phyloP scores from a whole-genome alignment of 2,888 invertebrate species.

The Himalopsyche tibetana region DNA sequence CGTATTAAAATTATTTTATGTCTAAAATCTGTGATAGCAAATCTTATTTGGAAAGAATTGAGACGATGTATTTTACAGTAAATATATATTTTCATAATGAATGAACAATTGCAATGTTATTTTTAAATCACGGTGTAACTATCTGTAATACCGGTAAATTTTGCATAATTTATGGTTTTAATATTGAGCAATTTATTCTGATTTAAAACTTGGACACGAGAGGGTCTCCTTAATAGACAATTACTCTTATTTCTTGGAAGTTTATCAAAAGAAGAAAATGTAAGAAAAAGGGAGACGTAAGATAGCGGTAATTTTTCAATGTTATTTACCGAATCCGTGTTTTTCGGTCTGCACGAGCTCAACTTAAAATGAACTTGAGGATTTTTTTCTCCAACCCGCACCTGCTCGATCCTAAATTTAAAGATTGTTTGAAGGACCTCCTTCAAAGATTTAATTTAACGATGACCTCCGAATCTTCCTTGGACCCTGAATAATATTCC shows the following conservation, averaged over 20 bases:
- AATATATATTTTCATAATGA: no score
- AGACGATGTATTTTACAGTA: no score
- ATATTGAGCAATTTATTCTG: constrained; percentile 41
- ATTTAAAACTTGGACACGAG: constrained; percentile 42
- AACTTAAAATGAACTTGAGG: constrained; percentile 4
- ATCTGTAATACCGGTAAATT: constrained; percentile 27
- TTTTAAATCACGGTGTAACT: constrained; percentile 19
- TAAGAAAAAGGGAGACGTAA: constrained; percentile 20
- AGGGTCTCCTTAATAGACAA: constrained; percentile 38
- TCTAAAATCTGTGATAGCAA: no score
- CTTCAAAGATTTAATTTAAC: background rate
- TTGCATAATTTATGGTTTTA: constrained; percentile 42
- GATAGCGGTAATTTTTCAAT: constrained; percentile 37
- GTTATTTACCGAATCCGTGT: constrained; percentile 36
- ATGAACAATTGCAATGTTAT: background rate
- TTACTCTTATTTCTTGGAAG: constrained; percentile 42
- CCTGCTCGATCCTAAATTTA: background rate
- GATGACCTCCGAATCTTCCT: background rate
- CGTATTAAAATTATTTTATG: no score
- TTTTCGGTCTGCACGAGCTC: constrained; percentile 2
- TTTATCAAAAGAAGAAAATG: constrained; percentile 41
- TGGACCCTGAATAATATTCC: background rate
- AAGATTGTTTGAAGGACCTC: constrained; percentile 10
- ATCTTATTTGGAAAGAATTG: no score
- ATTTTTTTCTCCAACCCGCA: background rate